Conservation (phyloP, 2,797 vertebrate genomes). For the Acrossocheilus wenchowensis region DNA sequence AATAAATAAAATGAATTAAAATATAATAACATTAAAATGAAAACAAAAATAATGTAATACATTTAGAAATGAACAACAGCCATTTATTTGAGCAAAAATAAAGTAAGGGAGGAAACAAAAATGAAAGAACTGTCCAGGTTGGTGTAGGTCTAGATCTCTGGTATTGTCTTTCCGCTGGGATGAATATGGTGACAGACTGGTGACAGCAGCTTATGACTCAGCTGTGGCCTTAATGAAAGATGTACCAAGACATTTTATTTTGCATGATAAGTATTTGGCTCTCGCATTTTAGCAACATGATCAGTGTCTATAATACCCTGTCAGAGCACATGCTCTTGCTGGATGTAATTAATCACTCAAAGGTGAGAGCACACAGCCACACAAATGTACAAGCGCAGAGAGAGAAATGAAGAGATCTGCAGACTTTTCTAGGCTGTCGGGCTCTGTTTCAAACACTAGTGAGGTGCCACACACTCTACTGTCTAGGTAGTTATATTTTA, state of each 20-base stretch:
- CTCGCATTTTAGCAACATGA: background rate
- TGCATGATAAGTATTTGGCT: slow-evolving; percentile 22
- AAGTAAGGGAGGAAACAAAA: background rate
- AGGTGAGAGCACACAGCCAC: background rate
- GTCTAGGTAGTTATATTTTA: background rate
- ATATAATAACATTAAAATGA: background rate
- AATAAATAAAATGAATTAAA: background rate
- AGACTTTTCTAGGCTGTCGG: background rate
- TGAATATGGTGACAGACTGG: background rate
- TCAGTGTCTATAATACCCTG: background rate
- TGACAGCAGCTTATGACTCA: background rate
- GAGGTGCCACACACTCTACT: background rate
- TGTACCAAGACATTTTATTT: background rate
- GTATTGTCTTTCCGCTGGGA: slow-evolving; percentile 35
- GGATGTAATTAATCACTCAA: background rate
- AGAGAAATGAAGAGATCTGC: background rate
- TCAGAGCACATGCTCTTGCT: background rate
- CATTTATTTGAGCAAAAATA: background rate
- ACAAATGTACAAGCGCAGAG: background rate
- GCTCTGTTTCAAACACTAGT: background rate
- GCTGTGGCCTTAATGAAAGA: background rate
- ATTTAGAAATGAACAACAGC: background rate
- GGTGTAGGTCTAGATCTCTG: slow-evolving; percentile 54
- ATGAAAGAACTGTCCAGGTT: background rate
- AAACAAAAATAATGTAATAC: background rate